These are phyloP conservation scores for Merodon equestris DNA, from an alignment of 2,888 invertebrate genomes.

Conservation along the genomic window DNA sequence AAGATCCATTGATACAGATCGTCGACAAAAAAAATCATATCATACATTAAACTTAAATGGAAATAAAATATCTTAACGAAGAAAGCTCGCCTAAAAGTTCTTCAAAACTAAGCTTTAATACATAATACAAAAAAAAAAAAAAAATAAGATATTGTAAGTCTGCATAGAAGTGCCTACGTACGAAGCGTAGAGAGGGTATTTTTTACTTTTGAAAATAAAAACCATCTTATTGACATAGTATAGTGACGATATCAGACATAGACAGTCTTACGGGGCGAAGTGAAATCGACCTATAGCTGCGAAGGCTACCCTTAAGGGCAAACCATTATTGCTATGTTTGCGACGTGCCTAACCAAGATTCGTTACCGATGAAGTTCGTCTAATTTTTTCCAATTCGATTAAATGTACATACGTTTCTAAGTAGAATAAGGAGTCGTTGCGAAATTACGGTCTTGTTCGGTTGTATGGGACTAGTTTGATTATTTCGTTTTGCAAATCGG, in stretches of 20 bases:
- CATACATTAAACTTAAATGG: too few species aligned
- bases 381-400: background rate
- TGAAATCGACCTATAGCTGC: slow-evolving; percentile 30
- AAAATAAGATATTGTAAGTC: slow-evolving; percentile 1
- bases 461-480: slow-evolving; percentile 13
- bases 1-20: background rate
- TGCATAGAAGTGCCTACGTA: background rate
- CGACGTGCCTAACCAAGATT: slow-evolving; percentile 30
- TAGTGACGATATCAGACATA: background rate
- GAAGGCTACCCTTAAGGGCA: slow-evolving; percentile 56
- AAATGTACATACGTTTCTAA: slow-evolving; percentile 26
- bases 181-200: background rate
- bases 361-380: slow-evolving; percentile 47
- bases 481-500: slow-evolving; percentile 27
- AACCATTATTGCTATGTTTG: slow-evolving; percentile 24
- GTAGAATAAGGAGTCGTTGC: slow-evolving; percentile 23
- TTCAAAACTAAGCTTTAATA: background rate
- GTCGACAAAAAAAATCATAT: background rate
- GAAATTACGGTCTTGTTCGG: slow-evolving; percentile 31
- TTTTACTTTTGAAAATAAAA: slow-evolving; percentile 35
- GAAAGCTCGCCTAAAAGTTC: too few species aligned
- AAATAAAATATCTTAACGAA: too few species aligned
- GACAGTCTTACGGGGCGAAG: slow-evolving; percentile 8
- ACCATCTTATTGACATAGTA: slow-evolving; percentile 32
- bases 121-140: too few species aligned